Conservation (phyloP, 2,888 invertebrate genomes). For the Diarsia brunnea region DNA sequence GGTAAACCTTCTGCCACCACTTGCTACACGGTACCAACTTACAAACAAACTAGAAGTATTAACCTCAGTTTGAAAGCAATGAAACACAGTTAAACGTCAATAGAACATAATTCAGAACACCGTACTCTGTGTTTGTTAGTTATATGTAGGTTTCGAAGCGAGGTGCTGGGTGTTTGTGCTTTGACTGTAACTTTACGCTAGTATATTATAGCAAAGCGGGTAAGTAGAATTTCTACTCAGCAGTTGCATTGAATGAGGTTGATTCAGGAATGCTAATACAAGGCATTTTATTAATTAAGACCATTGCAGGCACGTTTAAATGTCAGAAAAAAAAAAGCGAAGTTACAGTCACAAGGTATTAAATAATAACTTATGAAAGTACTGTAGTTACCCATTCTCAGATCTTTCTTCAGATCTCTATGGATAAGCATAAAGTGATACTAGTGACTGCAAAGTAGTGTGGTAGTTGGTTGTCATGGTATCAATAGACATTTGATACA, state of each 20-base stretch:
- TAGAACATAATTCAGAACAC: constrained; percentile 18
- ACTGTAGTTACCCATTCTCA: no score
- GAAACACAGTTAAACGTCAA: constrained; percentile 46
- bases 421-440: not conserved
- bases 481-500: not conserved
- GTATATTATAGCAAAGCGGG: not conserved
- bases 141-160: constrained; percentile 32
- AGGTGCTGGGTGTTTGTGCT: not conserved
- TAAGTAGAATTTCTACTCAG: not conserved
- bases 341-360: no score
- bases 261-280: not conserved
- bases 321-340: no score
- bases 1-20: constrained; percentile 20
- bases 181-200: constrained; percentile 1
- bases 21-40: not conserved
- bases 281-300: no score
- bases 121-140: constrained; percentile 17
- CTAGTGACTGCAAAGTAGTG: not conserved
- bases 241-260: not conserved
- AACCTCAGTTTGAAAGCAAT: constrained; percentile 14
- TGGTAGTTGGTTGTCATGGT: no score
- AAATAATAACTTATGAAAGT: no score
- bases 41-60: constrained; percentile 28
- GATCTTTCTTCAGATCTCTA: no score
- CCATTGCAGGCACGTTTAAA: no score